These are phyloP conservation scores for Anomalospiza imberbis DNA, from an alignment of 2,797 vertebrate species.

Conservation along the genomic window DNA sequence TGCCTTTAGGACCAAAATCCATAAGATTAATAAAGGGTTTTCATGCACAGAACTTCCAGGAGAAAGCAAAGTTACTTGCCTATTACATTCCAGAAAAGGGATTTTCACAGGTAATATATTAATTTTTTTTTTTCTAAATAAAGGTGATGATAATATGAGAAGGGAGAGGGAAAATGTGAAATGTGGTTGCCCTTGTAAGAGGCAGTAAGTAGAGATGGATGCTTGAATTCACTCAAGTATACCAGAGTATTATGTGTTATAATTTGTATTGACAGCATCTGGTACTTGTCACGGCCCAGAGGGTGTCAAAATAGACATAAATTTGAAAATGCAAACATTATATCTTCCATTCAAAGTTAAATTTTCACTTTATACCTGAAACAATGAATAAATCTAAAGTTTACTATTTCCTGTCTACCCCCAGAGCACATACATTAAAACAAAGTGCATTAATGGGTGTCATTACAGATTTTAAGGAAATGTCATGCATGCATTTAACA, in stretches of 20 bases:
- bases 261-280: conserved; percentile 65
- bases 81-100: not conserved
- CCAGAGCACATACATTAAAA: not conserved
- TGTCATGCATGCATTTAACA: not conserved
- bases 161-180: not conserved
- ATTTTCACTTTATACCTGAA: conserved; percentile 37
- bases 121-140: not conserved
- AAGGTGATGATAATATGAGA: not conserved
- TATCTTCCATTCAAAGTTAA: conserved; percentile 42
- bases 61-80: not conserved
- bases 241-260: not conserved
- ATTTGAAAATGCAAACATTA: conserved; percentile 66
- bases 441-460: not conserved
- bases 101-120: not conserved
- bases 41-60: not conserved
- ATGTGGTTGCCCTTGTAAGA: conserved; percentile 2
- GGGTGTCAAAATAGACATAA: conserved; percentile 34
- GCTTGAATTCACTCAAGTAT: conserved; percentile 32
- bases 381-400: conserved; percentile 29
- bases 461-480: not conserved
- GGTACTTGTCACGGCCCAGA: conserved; percentile 48
- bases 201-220: conserved; percentile 10
- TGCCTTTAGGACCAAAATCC: not conserved
- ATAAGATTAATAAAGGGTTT: not conserved
- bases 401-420: not conserved